Evolutionary conservation across 2,888 invertebrate species (phyloP).

Genomic region (Xylocampa areola): DNA sequence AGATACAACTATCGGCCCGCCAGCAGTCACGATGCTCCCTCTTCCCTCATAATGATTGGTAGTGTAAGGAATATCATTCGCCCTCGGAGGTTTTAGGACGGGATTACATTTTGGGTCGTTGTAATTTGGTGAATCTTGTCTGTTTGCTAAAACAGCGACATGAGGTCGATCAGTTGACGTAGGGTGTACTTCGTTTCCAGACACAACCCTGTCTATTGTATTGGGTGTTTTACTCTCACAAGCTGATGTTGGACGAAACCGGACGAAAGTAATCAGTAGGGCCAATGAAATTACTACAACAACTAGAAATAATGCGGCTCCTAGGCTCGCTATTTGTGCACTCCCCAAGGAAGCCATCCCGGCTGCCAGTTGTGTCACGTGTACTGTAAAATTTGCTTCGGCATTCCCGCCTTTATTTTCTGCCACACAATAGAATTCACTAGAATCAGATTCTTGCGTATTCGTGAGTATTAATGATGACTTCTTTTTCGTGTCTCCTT

Average conservation of each 20-base stretch:
- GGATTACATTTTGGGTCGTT: conserved; percentile 90
- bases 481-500: conserved; percentile 93
- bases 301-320: conserved; percentile 94
- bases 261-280: conserved; percentile 93
- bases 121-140: conserved; percentile 80
- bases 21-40: conserved; percentile 91
- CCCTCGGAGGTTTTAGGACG: conserved; percentile 92
- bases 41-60: conserved; percentile 92
- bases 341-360: conserved; percentile 95
- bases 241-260: conserved; percentile 93
- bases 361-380: conserved; percentile 93
- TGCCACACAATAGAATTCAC: conserved; percentile 96
- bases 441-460: conserved; percentile 95
- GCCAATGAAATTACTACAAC: conserved; percentile 93
- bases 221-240: conserved; percentile 94
- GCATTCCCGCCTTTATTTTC: conserved; percentile 96
- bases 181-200: conserved; percentile 88
- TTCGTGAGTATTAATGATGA: conserved; percentile 94
- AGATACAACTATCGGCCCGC: conserved; percentile 92
- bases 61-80: conserved; percentile 92
- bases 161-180: conserved; percentile 87
- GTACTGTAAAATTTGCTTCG: conserved; percentile 96
- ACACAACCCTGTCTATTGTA: conserved; percentile 93
- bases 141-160: conserved; percentile 90
- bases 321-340: conserved; percentile 95